Percentiles rank a stretch among this genome's conserved stretches.
These are phyloP conservation scores for Semotilus atromaculatus DNA, from an alignment of 2,797 vertebrate genomes.

Conservation along the genomic window DNA sequence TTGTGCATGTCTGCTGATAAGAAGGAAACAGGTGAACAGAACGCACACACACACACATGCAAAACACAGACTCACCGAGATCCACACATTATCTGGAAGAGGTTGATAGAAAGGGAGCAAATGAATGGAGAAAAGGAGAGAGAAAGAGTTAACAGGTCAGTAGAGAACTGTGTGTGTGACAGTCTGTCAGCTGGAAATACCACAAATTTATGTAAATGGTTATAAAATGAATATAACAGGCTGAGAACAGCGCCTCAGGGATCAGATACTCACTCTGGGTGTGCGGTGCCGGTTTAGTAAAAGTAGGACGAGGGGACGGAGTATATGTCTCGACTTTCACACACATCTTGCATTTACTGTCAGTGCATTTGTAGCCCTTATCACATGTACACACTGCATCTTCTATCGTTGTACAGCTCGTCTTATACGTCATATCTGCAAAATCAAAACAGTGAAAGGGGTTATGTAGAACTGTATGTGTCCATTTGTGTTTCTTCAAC, in stretches of 20 bases:
- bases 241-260: background rate
- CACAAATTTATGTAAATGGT: background rate
- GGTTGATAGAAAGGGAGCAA: slow-evolving; percentile 51
- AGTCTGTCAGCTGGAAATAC: slow-evolving; percentile 53
- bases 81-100: slow-evolving; percentile 58
- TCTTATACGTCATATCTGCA: slow-evolving; percentile 61
- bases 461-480: background rate
- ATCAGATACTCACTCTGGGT: slow-evolving; percentile 26
- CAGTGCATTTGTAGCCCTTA: slow-evolving; percentile 65
- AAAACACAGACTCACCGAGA: slow-evolving; percentile 62
- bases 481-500: background rate
- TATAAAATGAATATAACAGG: background rate
- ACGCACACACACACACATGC: slow-evolving; percentile 62
- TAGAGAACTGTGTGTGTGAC: slow-evolving; percentile 29
- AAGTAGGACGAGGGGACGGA: background rate
- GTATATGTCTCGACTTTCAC: background rate
- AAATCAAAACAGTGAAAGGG: slow-evolving; percentile 20
- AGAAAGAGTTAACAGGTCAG: slow-evolving; percentile 56
- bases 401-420: slow-evolving; percentile 27
- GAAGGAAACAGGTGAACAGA: slow-evolving; percentile 60
- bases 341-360: slow-evolving; percentile 60
- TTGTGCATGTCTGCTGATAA: slow-evolving; percentile 61
- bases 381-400: slow-evolving; percentile 70
- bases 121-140: slow-evolving; percentile 47
- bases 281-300: background rate